Percentiles rank a stretch among this genome's conserved stretches.
Conservation (phyloP, 2,888 invertebrate species). For the Kuschelorhynchus macadamiae region DNA sequence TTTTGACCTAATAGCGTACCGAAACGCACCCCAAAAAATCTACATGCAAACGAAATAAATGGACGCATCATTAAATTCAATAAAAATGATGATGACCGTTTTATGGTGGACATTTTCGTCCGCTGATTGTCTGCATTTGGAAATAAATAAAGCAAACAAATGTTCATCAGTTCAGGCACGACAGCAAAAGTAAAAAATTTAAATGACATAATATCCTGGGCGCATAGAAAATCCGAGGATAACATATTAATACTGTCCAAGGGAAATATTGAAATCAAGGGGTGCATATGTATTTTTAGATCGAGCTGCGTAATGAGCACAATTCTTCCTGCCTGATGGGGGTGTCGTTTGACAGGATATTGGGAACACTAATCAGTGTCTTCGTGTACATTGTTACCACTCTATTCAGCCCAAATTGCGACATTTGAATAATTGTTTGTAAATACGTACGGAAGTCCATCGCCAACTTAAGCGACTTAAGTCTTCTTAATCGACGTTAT, state of each 20-base stretch:
- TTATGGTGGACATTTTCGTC: constrained; percentile 54
- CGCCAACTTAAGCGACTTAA: too few species aligned
- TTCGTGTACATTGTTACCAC: constrained; percentile 51
- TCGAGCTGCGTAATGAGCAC: constrained; percentile 63
- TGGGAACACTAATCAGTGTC: constrained; percentile 67
- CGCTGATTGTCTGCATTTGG: constrained; percentile 55
- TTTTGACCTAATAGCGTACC: background rate
- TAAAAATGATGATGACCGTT: constrained; percentile 59
- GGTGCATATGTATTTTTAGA: constrained; percentile 68
- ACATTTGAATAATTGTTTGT: constrained; percentile 51
- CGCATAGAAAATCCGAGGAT: constrained; percentile 62
- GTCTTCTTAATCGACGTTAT: too few species aligned
- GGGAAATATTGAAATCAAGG: constrained; percentile 66
- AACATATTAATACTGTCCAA: constrained; percentile 67
- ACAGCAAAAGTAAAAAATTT: constrained; percentile 60
- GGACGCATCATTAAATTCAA: constrained; percentile 57
- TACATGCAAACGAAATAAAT: constrained; percentile 49
- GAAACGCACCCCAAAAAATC: constrained; percentile 41
- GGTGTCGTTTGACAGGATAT: constrained; percentile 65
- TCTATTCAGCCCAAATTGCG: constrained; percentile 49
- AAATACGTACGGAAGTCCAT: too few species aligned
- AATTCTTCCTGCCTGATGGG: constrained; percentile 63
- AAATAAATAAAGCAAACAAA: constrained; percentile 57
- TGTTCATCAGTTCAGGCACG: constrained; percentile 54
- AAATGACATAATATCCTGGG: constrained; percentile 65